Conservation (phyloP, 2,113 vertebrate species). For the Corydoras sp. region DNA sequence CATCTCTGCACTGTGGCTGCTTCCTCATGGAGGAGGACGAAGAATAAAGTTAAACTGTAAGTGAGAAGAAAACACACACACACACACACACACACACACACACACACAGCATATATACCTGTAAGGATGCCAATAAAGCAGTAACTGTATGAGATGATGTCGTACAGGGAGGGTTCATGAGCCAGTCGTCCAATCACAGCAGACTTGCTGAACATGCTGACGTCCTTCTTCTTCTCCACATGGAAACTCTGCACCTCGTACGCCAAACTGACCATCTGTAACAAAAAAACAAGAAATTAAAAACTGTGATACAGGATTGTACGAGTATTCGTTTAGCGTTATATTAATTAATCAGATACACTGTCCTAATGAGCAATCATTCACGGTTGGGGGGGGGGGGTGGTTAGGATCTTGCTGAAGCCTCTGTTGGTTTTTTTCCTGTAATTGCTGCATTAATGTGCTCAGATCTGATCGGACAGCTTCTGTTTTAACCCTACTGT, state of each 20-base stretch:
- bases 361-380: too few species aligned
- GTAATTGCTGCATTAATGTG: too few species aligned
- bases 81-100: neutral
- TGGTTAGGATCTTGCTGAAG: too few species aligned
- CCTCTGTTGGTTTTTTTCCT: too few species aligned
- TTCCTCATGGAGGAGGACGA: too few species aligned
- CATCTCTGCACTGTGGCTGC: neutral
- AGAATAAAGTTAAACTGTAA: neutral
- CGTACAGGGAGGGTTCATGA: constrained; percentile 70
- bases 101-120: constrained; percentile 55
- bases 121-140: constrained; percentile 86
- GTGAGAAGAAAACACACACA: too few species aligned
- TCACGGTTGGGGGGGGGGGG: too few species aligned
- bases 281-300: constrained; percentile 8
- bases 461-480: too few species aligned
- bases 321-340: too few species aligned
- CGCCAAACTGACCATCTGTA: constrained; percentile 85
- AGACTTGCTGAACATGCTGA: constrained; percentile 70
- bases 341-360: too few species aligned
- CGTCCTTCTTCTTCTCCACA: constrained; percentile 72
- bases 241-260: constrained; percentile 77
- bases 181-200: constrained; percentile 62
- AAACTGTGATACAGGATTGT: neutral
- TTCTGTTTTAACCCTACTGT: too few species aligned
- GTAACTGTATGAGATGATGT: constrained; percentile 80